Percentiles rank a stretch among this genome's conserved stretches.
phyloP scores from a whole-genome alignment of 2,888 invertebrate genomes.

The Pecten maximus region DNA sequence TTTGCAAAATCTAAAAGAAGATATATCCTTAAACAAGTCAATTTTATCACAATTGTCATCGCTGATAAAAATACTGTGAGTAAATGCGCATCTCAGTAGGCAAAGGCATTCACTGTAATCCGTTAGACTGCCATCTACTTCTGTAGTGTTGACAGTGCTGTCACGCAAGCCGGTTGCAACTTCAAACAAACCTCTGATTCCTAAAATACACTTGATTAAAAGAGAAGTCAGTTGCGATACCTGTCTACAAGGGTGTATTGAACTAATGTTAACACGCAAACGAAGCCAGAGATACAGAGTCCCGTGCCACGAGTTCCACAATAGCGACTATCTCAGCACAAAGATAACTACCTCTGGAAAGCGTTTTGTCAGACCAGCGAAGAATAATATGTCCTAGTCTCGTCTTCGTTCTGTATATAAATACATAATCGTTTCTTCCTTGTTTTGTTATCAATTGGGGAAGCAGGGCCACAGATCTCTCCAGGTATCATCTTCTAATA shows the following conservation, averaged over 20 bases:
- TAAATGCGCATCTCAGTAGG: neutral
- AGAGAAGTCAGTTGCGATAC: neutral
- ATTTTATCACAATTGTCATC: neutral
- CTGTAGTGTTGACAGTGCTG: neutral
- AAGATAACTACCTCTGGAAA: too few species aligned
- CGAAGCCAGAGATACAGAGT: neutral
- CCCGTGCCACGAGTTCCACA: too few species aligned
- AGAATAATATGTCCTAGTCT: too few species aligned
- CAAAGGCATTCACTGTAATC: neutral
- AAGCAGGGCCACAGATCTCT: too few species aligned
- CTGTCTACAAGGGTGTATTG: neutral
- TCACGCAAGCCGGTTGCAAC: neutral
- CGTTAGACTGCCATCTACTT: neutral
- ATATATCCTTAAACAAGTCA: neutral
- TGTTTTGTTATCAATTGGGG: too few species aligned
- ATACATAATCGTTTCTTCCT: too few species aligned
- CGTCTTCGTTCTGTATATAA: too few species aligned
- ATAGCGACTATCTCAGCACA: too few species aligned
- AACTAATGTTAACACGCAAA: neutral
- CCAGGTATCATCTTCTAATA: too few species aligned
- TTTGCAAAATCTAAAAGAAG: neutral
- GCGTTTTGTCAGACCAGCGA: too few species aligned
- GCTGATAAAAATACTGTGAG: neutral
- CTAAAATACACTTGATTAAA: conserved; percentile 3
- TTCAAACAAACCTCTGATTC: neutral